These are phyloP conservation scores for Lepus timidus DNA, from an alignment of 2,113 vertebrate genomes.

Conservation along the genomic window DNA sequence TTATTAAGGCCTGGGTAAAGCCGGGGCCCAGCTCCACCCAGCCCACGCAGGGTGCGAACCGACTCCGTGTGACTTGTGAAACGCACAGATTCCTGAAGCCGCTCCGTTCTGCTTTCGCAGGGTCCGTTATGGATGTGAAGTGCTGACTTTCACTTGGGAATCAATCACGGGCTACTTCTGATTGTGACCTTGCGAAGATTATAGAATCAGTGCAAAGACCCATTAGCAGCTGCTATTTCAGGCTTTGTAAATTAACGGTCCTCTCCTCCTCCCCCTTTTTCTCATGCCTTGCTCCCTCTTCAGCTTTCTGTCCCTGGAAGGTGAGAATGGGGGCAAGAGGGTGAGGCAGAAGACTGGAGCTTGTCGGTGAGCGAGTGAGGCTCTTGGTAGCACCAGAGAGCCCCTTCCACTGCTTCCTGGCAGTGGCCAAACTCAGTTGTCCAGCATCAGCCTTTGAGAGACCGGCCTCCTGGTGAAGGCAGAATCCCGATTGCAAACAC, in stretches of 20 bases:
- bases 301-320: constrained; percentile 64
- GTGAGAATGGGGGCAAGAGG: not conserved
- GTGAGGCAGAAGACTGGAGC: not conserved
- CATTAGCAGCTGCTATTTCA: constrained; percentile 86
- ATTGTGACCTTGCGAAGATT: constrained; percentile 84
- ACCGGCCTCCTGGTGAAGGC: not conserved
- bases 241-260: constrained; percentile 83
- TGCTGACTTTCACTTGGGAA: constrained; percentile 81
- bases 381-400: constrained; percentile 68
- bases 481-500: constrained; percentile 1
- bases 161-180: constrained; percentile 84
- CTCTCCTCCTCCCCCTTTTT: constrained; percentile 39
- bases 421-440: not conserved
- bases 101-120: constrained; percentile 70
- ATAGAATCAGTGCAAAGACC: constrained; percentile 82
- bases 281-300: not conserved
- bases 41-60: constrained; percentile 18
- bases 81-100: constrained; percentile 48
- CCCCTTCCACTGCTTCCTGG: constrained; percentile 2
- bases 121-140: constrained; percentile 73
- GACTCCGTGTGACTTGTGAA: not conserved
- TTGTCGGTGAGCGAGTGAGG: constrained; percentile 62
- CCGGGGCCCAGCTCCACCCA: constrained; percentile 52
- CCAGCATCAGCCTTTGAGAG: constrained; percentile 15
- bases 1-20: constrained; percentile 70